Conservation (phyloP, 2,113 vertebrate genomes). For the Taxidea taxus region DNA sequence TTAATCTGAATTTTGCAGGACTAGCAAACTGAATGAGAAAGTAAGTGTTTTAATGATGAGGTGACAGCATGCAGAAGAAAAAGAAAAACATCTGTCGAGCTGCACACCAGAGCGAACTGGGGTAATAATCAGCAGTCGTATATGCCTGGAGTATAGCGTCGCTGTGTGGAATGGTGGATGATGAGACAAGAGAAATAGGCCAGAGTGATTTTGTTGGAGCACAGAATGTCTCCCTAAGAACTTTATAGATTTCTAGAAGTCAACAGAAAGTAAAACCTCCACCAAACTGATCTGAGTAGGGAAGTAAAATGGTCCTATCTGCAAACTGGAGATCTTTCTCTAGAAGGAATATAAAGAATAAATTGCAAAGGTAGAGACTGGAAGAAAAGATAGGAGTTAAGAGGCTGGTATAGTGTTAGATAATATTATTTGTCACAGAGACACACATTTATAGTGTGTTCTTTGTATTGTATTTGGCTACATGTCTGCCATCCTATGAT, state of each 20-base stretch:
- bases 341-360: background rate
- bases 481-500: background rate
- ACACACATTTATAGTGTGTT: background rate
- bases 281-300: background rate
- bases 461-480: background rate
- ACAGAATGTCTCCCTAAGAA: background rate
- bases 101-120: background rate
- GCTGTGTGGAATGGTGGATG: background rate
- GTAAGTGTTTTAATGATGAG: background rate
- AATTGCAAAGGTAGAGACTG: background rate
- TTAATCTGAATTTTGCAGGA: conserved; percentile 9
- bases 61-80: background rate
- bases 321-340: background rate
- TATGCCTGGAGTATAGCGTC: background rate
- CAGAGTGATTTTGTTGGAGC: background rate
- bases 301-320: background rate
- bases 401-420: background rate
- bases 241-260: background rate
- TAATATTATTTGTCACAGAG: background rate
- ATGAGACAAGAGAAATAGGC: background rate
- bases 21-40: background rate
- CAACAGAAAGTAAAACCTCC: background rate
- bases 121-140: background rate
- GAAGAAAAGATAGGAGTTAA: background rate
- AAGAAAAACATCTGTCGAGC: background rate